Conservation (phyloP, 2,888 invertebrate species). For the Calameuta filiformis region DNA sequence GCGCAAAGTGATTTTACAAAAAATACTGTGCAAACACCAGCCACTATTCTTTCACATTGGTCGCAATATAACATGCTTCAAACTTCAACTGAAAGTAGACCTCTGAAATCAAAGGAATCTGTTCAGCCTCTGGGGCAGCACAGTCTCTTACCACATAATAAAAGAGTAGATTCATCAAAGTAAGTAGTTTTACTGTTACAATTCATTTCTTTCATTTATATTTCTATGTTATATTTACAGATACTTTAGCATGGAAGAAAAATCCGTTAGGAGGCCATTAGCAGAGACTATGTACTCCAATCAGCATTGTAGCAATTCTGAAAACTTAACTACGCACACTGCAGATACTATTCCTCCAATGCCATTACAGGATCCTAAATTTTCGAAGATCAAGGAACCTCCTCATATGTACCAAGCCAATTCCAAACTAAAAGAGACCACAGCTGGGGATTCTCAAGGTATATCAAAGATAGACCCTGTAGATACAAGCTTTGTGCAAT, state of each 20-base stretch:
- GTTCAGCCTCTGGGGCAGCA: constrained; percentile 36
- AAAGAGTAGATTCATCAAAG: constrained; percentile 40
- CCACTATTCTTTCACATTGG: constrained; percentile 47
- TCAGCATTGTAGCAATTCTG: background rate
- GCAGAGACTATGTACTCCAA: constrained; percentile 39
- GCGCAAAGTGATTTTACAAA: constrained; percentile 29
- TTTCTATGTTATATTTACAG: constrained; percentile 25
- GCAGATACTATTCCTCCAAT: background rate
- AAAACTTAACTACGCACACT: background rate
- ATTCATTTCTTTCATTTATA: constrained; percentile 10
- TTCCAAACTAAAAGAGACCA: no score
- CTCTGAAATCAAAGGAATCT: constrained; percentile 25
- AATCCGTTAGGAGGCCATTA: constrained; percentile 48
- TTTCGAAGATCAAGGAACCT: background rate
- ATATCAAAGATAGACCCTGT: no score
- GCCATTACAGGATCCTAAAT: background rate
- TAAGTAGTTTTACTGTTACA: constrained; percentile 16
- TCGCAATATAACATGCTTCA: constrained; percentile 38
- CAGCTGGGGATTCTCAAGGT: no score
- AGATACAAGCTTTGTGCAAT: no score
- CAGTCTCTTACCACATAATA: constrained; percentile 28
- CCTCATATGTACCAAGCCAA: background rate
- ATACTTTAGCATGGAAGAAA: constrained; percentile 35
- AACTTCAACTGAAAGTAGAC: constrained; percentile 44
- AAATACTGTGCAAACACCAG: constrained; percentile 47